These are phyloP conservation scores for Drosophila fulvimacula DNA, from an alignment of 2,888 invertebrate genomes.

Conservation along the genomic window DNA sequence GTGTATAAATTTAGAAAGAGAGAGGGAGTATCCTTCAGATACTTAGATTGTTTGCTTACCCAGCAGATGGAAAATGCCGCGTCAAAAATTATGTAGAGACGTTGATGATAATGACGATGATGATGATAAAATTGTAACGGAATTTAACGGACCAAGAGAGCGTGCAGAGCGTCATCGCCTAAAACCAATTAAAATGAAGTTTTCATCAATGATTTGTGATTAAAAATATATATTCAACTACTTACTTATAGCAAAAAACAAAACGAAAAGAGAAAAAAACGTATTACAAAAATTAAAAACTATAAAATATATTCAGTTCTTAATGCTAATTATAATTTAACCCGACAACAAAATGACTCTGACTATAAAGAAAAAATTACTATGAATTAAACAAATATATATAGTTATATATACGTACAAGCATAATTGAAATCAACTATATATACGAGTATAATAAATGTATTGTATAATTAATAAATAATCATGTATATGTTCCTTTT, in stretches of 20 bases:
- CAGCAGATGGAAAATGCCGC: conserved; percentile 62
- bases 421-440: conserved; percentile 42
- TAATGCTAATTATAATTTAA: conserved; percentile 66
- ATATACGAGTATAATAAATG: conserved; percentile 42
- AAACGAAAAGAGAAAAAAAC: conserved; percentile 13
- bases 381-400: conserved; percentile 54
- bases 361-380: conserved; percentile 72
- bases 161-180: conserved; percentile 83
- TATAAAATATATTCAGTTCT: conserved; percentile 58
- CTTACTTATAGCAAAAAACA: conserved; percentile 45
- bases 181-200: conserved; percentile 76
- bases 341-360: conserved; percentile 75
- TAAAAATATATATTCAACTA: conserved; percentile 73
- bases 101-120: conserved; percentile 29
- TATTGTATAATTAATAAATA: conserved; percentile 64
- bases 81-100: conserved; percentile 55
- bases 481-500: conserved; percentile 82
- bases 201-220: conserved; percentile 84
- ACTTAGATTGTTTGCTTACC: conserved; percentile 59
- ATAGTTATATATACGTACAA: conserved; percentile 33
- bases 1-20: conserved; percentile 76
- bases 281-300: neutral
- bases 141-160: conserved; percentile 83
- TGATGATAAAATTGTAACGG: conserved; percentile 68
- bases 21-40: conserved; percentile 52